Evolutionary conservation across 2,113 vertebrate species (phyloP), one percentile per base, ranked within the genome.

Genomic region (Sardina pilchardus): DNA sequence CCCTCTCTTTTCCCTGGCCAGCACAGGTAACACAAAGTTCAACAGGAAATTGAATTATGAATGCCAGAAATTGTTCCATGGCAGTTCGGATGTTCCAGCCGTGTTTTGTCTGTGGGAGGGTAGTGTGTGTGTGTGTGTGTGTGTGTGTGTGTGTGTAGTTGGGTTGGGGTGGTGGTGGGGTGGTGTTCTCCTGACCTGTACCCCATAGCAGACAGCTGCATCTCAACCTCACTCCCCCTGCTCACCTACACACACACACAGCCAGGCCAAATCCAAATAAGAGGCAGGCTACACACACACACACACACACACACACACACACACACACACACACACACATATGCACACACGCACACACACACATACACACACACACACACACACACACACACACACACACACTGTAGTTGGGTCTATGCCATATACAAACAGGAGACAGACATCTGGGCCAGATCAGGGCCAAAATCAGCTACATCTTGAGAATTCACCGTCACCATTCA

Each of bases 11-110:
- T 87, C 87, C 88, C 84, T 39, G 4, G 84, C 86, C 86, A 78
- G 83, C 85, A 81, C 88, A 94, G 91, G 90, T 93, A 90, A 92
- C 17, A n/a, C 59, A 92, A 78, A 93, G 92, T 94, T 93, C 92
- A 93, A 92, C 89, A 92, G 93, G 90, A 93, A 94, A 92, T 92
- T 88, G 84, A 90, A 88, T 88, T 87, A 81, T 86, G 86, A 86
- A 82, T 87, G 83, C 85, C 86, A 85, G 84, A 92, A 87, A 87
- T 85, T 48, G 85, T 82, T 90, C 88, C 88, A 39, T 83, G 85
- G 91, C 89, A 90, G 87, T 71, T 71, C 63, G 50, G 78, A 78
- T 56, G 84, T 86, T 87, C 59, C 53, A 3, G 53, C 86, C 83
- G 6, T 91, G 87, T 93, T 92, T 91, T 90, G 88, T 87, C 90